These are phyloP conservation scores for Apodemia mormo DNA, from an alignment of 2,888 invertebrate species.

Conservation along the genomic window DNA sequence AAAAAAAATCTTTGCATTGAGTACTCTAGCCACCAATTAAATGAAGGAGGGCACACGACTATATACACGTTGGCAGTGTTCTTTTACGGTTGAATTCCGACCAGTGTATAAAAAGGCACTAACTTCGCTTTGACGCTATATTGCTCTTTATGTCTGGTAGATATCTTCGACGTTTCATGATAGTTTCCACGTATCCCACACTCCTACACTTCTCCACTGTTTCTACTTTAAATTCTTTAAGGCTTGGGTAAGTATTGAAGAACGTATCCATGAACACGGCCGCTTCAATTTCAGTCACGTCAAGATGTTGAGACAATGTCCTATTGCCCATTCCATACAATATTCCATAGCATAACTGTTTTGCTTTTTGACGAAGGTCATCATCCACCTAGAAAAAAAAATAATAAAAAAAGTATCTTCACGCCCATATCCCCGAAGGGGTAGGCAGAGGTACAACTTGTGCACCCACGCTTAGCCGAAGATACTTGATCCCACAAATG, in stretches of 20 bases:
- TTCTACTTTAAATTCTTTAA: conserved; percentile 80
- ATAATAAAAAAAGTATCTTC: no score
- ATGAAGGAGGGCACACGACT: no score
- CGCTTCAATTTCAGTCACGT: conserved; percentile 90
- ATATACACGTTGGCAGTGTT: no score
- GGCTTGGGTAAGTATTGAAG: conserved; percentile 87
- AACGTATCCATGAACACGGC: conserved; percentile 90
- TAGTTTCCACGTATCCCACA: conserved; percentile 91
- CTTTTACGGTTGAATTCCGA: no score
- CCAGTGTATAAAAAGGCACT: conserved; percentile 39
- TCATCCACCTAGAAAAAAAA: conserved; percentile 83
- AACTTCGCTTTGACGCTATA: conserved; percentile 82
- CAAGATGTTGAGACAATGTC: conserved; percentile 89
- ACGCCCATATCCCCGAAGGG: no score
- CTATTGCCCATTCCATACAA: conserved; percentile 97
- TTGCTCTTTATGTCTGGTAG: conserved; percentile 87
- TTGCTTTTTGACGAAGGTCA: conserved; percentile 91
- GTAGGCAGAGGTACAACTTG: no score
- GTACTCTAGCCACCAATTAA: no score
- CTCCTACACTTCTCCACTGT: conserved; percentile 84
- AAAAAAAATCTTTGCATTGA: no score
- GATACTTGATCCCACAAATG: no score
- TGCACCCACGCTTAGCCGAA: no score
- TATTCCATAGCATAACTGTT: conserved; percentile 97
- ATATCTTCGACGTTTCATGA: conserved; percentile 89